Evolutionary conservation across 2,113 vertebrate species (phyloP).

Genomic region (Oostethus manadensis): DNA sequence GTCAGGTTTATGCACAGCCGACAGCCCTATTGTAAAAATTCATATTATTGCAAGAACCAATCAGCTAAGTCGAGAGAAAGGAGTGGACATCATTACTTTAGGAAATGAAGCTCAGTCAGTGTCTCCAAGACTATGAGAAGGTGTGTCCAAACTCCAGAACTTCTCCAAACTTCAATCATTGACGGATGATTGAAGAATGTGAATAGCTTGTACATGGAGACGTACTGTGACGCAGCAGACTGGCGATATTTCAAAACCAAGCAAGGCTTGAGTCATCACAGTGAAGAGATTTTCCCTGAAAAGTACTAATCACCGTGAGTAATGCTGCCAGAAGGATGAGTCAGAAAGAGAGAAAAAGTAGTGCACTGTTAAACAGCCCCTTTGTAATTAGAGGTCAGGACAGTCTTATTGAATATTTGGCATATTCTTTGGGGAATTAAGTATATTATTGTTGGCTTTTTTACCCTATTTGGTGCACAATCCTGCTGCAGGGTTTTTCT

Average conservation of each 20-base stretch:
- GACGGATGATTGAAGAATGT: too few species aligned
- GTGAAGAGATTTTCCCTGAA: slow-evolving; percentile 15
- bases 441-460: not conserved
- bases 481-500: not conserved
- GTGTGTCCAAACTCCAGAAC: too few species aligned
- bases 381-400: slow-evolving; percentile 18
- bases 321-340: slow-evolving; percentile 37
- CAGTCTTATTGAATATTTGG: not conserved
- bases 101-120: too few species aligned
- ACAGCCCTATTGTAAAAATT: too few species aligned
- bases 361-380: slow-evolving; percentile 36
- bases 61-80: too few species aligned
- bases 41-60: too few species aligned
- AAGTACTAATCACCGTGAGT: slow-evolving; percentile 19
- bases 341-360: slow-evolving; percentile 48
- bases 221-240: slow-evolving; percentile 12
- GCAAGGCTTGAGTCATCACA: slow-evolving; percentile 8
- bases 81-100: too few species aligned
- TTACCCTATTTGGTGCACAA: not conserved
- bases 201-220: slow-evolving; percentile 25
- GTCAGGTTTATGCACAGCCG: too few species aligned
- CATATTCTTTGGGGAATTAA: not conserved
- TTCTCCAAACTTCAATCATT: too few species aligned
- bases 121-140: too few species aligned
- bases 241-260: not conserved